These are phyloP conservation scores for Sycophila sp. DNA, from an alignment of 1,140 invertebrate species.

Conservation along the genomic window DNA sequence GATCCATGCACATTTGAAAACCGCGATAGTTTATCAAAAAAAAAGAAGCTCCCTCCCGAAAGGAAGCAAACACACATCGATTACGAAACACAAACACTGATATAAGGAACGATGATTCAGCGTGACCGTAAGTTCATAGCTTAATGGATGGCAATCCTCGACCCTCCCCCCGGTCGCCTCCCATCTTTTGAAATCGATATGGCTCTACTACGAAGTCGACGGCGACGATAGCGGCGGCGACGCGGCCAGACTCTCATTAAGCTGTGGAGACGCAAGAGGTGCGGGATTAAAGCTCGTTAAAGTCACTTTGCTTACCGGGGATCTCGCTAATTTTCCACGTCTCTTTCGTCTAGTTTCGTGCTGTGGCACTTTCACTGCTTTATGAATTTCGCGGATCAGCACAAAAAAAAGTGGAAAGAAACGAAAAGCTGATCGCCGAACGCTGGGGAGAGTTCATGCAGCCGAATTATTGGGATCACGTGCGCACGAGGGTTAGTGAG, in stretches of 20 bases:
- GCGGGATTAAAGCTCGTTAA: constrained; percentile 22
- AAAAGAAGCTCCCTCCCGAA: not conserved
- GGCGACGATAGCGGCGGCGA: too few species aligned
- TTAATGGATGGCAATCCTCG: constrained; percentile 1
- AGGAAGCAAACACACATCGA: not conserved
- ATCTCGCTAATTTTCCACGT: constrained; percentile 7
- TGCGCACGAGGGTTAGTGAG: not conserved
- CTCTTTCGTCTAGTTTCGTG: too few species aligned
- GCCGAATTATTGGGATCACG: too few species aligned
- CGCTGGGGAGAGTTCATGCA: too few species aligned
- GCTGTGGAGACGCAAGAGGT: not conserved
- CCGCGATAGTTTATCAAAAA: too few species aligned
- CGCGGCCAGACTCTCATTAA: constrained; percentile 5
- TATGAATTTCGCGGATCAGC: not conserved
- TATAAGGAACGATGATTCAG: not conserved
- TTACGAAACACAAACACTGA: not conserved
- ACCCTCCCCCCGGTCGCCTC: not conserved
- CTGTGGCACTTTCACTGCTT: not conserved
- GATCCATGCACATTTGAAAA: too few species aligned
- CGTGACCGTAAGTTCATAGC: constrained; percentile 6
- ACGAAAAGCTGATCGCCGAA: not conserved
- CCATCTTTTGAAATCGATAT: constrained; percentile 8
- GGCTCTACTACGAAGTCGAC: too few species aligned
- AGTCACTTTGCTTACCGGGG: not conserved
- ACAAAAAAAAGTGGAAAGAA: too few species aligned